These are phyloP conservation scores for Porites australiensis DNA, from an alignment of 64 coral and sea anemone species.

Conservation along the genomic window DNA sequence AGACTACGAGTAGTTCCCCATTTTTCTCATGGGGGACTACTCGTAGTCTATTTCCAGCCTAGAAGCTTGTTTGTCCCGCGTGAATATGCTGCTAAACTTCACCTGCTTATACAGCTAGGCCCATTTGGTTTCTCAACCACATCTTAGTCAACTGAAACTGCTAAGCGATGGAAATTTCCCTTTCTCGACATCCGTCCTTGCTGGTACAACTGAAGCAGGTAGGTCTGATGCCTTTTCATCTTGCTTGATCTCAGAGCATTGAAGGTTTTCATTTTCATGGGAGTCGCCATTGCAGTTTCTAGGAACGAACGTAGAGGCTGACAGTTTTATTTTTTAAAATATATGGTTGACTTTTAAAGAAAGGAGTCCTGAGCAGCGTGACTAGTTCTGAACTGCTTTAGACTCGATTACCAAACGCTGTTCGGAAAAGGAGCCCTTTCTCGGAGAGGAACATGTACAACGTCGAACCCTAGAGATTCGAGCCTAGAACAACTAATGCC, in stretches of 20 bases:
- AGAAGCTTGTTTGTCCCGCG: not conserved
- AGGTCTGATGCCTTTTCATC: not conserved
- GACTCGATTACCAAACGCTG: too few relatives aligned
- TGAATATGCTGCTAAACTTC: slow-evolving; percentile 53
- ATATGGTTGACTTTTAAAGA: slow-evolving; percentile 84
- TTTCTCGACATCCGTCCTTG: not conserved
- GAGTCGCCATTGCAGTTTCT: not conserved
- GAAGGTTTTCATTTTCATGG: not conserved
- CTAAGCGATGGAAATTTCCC: slow-evolving; percentile 70
- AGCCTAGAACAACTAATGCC: too few relatives aligned
- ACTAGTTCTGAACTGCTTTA: too few relatives aligned
- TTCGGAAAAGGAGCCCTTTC: too few relatives aligned
- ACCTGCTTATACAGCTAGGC: slow-evolving; percentile 64
- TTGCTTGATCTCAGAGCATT: not conserved
- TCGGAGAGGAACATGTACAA: too few relatives aligned
- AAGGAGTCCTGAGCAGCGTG: too few relatives aligned
- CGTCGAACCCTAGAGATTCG: too few relatives aligned
- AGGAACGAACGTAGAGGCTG: not conserved
- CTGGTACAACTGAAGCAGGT: not conserved
- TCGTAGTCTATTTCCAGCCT: too few relatives aligned
- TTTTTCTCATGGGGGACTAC: too few relatives aligned
- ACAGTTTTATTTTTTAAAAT: slow-evolving; percentile 60
- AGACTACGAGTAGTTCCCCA: too few relatives aligned
- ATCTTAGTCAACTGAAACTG: slow-evolving; percentile 32
- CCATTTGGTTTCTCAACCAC: slow-evolving; percentile 36